A percentile compares a stretch with the other conserved stretches of the same genome.
Conservation (phyloP, 1,140 invertebrate genomes). For the Pristionchus pacificus region DNA sequence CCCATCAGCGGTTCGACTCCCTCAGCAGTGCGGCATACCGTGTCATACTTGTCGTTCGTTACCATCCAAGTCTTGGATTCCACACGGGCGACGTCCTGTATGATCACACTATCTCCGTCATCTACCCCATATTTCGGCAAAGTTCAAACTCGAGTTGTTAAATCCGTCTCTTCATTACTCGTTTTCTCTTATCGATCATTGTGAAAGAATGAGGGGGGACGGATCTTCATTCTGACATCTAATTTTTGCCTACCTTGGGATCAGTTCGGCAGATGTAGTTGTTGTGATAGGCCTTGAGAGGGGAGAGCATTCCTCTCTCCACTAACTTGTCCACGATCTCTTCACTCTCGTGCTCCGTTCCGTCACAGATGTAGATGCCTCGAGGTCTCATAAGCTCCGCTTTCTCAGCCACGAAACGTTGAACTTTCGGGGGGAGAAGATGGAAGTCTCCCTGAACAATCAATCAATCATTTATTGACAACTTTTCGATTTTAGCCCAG, state of each 20-base stretch:
- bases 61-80: conserved; percentile 92
- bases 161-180: conserved; percentile 64
- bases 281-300: conserved; percentile 52
- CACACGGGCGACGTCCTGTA: conserved; percentile 83
- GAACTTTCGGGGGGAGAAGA: conserved; percentile 48
- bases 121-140: not conserved
- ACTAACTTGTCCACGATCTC: conserved; percentile 54
- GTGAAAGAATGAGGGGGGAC: too few species aligned
- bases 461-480: too few species aligned
- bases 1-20: conserved; percentile 76
- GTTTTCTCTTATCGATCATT: too few species aligned
- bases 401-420: conserved; percentile 53
- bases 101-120: conserved; percentile 60
- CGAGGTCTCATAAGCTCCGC: conserved; percentile 51
- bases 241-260: conserved; percentile 37
- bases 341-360: conserved; percentile 56
- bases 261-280: conserved; percentile 26
- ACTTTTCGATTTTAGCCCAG: conserved; percentile 3
- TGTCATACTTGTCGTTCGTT: conserved; percentile 72
- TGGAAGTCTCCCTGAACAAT: conserved; percentile 49
- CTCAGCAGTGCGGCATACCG: conserved; percentile 64
- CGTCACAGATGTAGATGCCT: conserved; percentile 58
- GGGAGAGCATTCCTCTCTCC: conserved; percentile 49
- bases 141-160: not conserved
- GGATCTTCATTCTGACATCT: too few species aligned